Evolutionary conservation across 2,113 vertebrate genomes (phyloP), one percentile per base, ranked within the genome.

Genomic region (Nothoprocta pentlandii): DNA sequence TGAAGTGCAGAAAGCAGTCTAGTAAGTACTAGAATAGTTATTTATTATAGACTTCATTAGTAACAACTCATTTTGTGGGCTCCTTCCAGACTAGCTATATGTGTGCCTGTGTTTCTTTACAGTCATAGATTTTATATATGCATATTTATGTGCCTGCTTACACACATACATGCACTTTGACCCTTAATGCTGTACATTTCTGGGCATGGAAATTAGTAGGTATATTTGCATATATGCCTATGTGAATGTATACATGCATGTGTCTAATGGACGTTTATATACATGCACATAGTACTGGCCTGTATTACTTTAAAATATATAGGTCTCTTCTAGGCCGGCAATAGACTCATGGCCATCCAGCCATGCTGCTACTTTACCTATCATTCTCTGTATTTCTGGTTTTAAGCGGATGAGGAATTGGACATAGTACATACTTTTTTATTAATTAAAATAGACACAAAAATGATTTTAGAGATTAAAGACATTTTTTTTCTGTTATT

Each of bases 331-430:
- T 77, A 58, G 42, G 4, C 6, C 1, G 36, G 17, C 56, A 76
- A 6, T 86, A 32, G 23, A 47, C 42, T 39, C 7, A 6, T 81
- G 64, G 20, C 25, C 19, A 66, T 69, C 63, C 30, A 6, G 4
- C 12, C n/a, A 15, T 59, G 59, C 42, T 42, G 39, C 53, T 68
- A 41, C 36, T 56, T 41, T 42, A 42, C 53, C 73, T 90, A 69
- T 56, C 11, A 47, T 63, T 71, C 71, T 32, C 49, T 91, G 87
- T 41, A 41, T 61, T 89, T 95, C 39, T 74, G n/a, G 51, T 91
- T 66, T 89, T 74, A 64, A 90, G 23, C 58, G 79, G 69, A 73
- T 34, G 92, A 51, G 81, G 70, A 91, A 88, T 19, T 92, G 91
- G 80, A 82, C 51, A 68, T 89, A 89, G 51, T 77, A 77, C 32